Evolutionary conservation across 2,113 vertebrate species (phyloP).

Genomic region (Strix uralensis): DNA sequence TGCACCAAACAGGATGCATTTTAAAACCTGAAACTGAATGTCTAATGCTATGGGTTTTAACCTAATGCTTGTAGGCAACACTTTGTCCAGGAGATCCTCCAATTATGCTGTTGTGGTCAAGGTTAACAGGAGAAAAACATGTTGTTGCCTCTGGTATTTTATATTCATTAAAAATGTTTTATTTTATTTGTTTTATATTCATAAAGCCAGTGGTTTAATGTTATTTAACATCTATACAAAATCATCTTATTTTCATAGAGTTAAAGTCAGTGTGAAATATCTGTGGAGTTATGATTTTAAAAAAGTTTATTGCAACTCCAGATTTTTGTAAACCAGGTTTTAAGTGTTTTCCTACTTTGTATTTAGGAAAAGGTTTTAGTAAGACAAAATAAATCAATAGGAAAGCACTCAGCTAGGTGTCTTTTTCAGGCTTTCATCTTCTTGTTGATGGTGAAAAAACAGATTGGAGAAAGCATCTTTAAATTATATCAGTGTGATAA

Average conservation of each 20-base stretch:
- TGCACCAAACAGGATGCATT: not conserved
- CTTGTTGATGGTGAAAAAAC: not conserved
- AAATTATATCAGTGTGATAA: not conserved
- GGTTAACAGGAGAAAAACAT: not conserved
- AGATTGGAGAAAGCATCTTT: not conserved
- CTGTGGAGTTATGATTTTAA: not conserved
- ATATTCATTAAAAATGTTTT: too few species aligned
- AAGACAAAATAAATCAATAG: not conserved
- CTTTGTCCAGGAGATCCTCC: not conserved
- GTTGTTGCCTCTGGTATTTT: not conserved
- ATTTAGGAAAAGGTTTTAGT: not conserved
- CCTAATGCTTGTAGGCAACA: not conserved
- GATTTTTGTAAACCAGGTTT: not conserved
- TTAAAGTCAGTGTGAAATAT: not conserved
- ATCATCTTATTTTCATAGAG: not conserved
- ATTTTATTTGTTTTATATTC: too few species aligned
- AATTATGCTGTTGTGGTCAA: not conserved
- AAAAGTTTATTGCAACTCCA: not conserved
- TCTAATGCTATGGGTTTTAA: not conserved
- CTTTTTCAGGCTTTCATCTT: not conserved
- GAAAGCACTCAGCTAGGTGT: not conserved
- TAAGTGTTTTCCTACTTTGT: not conserved
- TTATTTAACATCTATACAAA: not conserved
- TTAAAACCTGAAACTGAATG: not conserved
- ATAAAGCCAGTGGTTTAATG: not conserved